phyloP scores from a whole-genome alignment of 2,888 invertebrate species.

The Pollenia angustigena region DNA sequence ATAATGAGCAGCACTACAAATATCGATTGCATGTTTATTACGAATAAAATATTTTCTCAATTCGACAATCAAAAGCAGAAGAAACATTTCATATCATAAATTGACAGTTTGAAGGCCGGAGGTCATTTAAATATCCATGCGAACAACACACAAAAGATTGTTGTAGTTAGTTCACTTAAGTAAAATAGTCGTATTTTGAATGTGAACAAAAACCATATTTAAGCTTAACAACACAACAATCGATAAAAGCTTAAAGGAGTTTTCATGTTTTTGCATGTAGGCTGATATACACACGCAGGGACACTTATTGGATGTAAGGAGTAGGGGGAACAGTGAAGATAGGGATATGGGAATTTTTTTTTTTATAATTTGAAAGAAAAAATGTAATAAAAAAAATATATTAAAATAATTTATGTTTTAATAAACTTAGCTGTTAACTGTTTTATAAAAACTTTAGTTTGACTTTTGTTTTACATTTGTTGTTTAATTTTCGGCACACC shows the following conservation, averaged over 20 bases:
- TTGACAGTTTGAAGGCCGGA: constrained; percentile 63
- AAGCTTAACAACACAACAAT: constrained; percentile 57
- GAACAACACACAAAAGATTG: neutral
- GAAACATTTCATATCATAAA: constrained; percentile 60
- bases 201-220: constrained; percentile 41
- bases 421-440: neutral
- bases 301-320: neutral
- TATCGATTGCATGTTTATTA: constrained; percentile 53
- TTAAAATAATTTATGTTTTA: too few species aligned
- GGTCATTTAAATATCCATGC: constrained; percentile 67
- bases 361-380: too few species aligned
- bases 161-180: neutral
- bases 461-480: neutral
- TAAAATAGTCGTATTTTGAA: constrained; percentile 37
- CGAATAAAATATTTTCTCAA: constrained; percentile 39
- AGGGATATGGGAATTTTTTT: neutral
- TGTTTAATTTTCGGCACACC: constrained; percentile 11
- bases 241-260: constrained; percentile 65
- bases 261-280: constrained; percentile 46
- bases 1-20: constrained; percentile 15
- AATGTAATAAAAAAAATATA: too few species aligned
- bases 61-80: constrained; percentile 14
- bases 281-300: constrained; percentile 7
- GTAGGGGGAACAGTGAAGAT: neutral
- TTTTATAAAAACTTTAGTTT: neutral